Conservation (phyloP, 2,888 invertebrate genomes). For the Metopia argyrocephala region DNA sequence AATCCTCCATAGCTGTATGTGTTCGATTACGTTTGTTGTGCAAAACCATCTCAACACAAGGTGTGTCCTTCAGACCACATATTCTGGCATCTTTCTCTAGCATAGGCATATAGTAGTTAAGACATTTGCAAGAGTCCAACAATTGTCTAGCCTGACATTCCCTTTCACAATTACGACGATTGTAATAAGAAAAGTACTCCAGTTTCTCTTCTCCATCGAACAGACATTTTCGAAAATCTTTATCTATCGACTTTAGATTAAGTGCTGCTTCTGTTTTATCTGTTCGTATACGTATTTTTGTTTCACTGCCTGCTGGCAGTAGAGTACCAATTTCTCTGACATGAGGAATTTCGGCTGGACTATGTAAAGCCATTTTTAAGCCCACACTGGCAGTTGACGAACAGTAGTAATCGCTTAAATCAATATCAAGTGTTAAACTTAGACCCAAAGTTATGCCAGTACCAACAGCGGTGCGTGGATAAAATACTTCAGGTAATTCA, state of each 20-base stretch:
- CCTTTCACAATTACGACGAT: slow-evolving; percentile 85
- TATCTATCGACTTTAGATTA: slow-evolving; percentile 60
- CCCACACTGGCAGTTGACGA: slow-evolving; percentile 83
- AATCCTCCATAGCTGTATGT: slow-evolving; percentile 14
- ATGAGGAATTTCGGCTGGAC: slow-evolving; percentile 65
- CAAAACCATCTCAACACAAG: slow-evolving; percentile 78
- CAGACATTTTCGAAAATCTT: slow-evolving; percentile 81
- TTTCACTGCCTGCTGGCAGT: slow-evolving; percentile 65
- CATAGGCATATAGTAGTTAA: slow-evolving; percentile 75
- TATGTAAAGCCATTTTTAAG: slow-evolving; percentile 68
- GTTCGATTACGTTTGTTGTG: slow-evolving; percentile 56
- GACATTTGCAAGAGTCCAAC: slow-evolving; percentile 71
- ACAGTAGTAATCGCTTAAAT: slow-evolving; percentile 86
- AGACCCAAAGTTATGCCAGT: slow-evolving; percentile 85
- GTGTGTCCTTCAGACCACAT: slow-evolving; percentile 84
- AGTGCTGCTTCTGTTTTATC: slow-evolving; percentile 60
- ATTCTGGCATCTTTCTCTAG: slow-evolving; percentile 83
- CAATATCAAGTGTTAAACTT: slow-evolving; percentile 83
- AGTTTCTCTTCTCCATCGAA: slow-evolving; percentile 85
- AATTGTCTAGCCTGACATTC: slow-evolving; percentile 87
- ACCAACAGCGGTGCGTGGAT: slow-evolving; percentile 79
- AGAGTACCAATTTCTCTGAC: slow-evolving; percentile 66
- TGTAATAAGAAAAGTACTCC: slow-evolving; percentile 83
- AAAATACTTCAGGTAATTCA: slow-evolving; percentile 80
- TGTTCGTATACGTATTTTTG: slow-evolving; percentile 65